Percentiles rank a stretch among this genome's conserved stretches.
Evolutionary conservation across 2,113 vertebrate genomes (phyloP).

Genomic region (Nanorana parkeri): DNA sequence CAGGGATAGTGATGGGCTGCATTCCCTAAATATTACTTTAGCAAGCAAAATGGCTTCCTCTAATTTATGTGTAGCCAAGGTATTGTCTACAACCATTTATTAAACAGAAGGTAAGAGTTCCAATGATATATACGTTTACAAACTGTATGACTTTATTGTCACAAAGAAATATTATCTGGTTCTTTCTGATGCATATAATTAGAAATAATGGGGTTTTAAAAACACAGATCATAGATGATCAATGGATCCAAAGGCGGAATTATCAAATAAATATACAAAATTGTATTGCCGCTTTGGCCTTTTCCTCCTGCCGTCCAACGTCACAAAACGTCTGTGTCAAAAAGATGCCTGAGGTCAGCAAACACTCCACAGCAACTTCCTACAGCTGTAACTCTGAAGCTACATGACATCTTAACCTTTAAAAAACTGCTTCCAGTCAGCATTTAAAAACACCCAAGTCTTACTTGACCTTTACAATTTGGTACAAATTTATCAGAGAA

Average conservation of each 20-base stretch:
- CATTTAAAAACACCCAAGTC: slow-evolving; percentile 88
- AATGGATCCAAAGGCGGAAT: neutral
- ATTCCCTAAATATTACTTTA: too few species aligned
- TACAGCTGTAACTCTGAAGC: slow-evolving; percentile 76
- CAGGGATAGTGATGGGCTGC: too few species aligned
- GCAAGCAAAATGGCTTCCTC: too few species aligned
- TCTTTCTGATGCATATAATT: too few species aligned
- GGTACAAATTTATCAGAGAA: slow-evolving; percentile 63
- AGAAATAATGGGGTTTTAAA: too few species aligned
- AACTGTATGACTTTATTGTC: too few species aligned
- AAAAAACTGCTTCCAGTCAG: slow-evolving; percentile 82
- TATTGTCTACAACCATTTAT: too few species aligned
- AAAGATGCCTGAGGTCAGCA: slow-evolving; percentile 71
- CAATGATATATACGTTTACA: too few species aligned
- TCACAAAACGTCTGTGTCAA: slow-evolving; percentile 82
- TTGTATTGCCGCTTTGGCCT: neutral
- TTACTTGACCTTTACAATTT: slow-evolving; percentile 84
- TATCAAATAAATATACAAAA: neutral
- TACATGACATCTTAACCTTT: slow-evolving; percentile 88
- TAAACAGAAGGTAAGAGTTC: too few species aligned
- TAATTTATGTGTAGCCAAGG: too few species aligned
- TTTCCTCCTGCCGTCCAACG: slow-evolving; percentile 77
- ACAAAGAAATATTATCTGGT: too few species aligned
- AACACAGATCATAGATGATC: neutral
- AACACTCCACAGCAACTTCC: slow-evolving; percentile 73